These are phyloP conservation scores for Spicauda simplicius DNA, from an alignment of 2,888 invertebrate genomes.

Conservation along the genomic window DNA sequence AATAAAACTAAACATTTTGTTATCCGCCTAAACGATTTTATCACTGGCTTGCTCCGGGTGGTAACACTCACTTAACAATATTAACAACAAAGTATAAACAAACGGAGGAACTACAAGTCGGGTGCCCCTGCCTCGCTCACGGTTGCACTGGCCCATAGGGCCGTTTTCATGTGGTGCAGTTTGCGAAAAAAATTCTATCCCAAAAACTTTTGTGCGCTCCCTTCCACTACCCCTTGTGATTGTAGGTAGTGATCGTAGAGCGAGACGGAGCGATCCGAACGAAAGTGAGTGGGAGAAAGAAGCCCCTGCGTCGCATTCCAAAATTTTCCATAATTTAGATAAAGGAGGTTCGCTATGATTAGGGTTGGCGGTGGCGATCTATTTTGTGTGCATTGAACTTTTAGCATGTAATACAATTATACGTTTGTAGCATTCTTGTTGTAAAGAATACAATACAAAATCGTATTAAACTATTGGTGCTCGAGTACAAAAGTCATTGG, in stretches of 20 bases:
- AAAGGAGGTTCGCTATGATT: slow-evolving; percentile 82
- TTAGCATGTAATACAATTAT: neutral
- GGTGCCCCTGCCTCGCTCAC: slow-evolving; percentile 44
- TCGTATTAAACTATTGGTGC: neutral
- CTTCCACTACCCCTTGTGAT: slow-evolving; percentile 74
- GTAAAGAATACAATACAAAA: neutral
- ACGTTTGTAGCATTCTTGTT: neutral
- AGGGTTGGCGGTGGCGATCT: slow-evolving; percentile 62
- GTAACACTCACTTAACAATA: slow-evolving; percentile 38
- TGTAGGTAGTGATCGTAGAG: slow-evolving; percentile 69
- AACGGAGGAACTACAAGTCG: slow-evolving; percentile 40
- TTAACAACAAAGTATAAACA: slow-evolving; percentile 38
- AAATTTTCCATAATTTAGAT: slow-evolving; percentile 84
- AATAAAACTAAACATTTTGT: slow-evolving; percentile 28
- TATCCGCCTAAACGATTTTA: slow-evolving; percentile 23
- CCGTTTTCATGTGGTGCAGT: slow-evolving; percentile 69
- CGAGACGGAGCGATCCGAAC: slow-evolving; percentile 54
- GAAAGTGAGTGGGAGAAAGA: slow-evolving; percentile 60
- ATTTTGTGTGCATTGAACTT: neutral
- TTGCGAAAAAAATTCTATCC: slow-evolving; percentile 79
- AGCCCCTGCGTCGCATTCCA: slow-evolving; percentile 72
- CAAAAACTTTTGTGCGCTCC: slow-evolving; percentile 79
- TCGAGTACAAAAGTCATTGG: neutral
- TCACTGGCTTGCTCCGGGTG: slow-evolving; percentile 36
- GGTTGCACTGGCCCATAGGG: slow-evolving; percentile 63